Evolutionary conservation across 1,140 invertebrate species (phyloP).

Genomic region (Diorhabda sublineata): DNA sequence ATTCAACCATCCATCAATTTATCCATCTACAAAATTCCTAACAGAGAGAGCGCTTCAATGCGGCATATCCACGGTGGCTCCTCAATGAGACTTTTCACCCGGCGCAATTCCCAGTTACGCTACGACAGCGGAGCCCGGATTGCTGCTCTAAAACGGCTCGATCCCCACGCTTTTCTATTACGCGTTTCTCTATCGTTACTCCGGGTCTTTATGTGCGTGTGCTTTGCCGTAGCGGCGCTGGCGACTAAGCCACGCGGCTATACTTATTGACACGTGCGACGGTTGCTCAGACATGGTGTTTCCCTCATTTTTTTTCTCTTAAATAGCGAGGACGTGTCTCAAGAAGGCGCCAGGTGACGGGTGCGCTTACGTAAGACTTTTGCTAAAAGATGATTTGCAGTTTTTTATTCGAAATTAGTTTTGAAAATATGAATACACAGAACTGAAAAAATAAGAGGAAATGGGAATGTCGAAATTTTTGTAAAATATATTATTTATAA

Average conservation of each 20-base stretch:
- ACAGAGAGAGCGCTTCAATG: slow-evolving; percentile 16
- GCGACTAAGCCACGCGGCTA: background rate
- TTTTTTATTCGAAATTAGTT: too few species aligned
- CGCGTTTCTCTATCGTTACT: background rate
- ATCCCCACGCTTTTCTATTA: background rate
- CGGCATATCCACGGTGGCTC: slow-evolving; percentile 12
- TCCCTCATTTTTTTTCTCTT: too few species aligned
- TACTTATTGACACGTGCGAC: background rate
- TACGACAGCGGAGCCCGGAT: slow-evolving; percentile 21
- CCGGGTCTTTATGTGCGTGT: background rate
- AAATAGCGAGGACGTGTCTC: too few species aligned
- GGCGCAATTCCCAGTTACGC: slow-evolving; percentile 16
- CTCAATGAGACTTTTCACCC: slow-evolving; percentile 7
- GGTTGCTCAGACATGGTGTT: background rate
- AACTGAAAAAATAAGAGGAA: too few species aligned
- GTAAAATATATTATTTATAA: too few species aligned
- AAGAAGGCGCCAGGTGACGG: too few species aligned
- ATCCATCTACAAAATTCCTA: background rate
- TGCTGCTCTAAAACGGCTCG: background rate
- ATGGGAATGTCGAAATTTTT: too few species aligned
- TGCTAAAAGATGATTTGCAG: too few species aligned
- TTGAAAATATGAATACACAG: too few species aligned
- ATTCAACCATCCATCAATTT: too few species aligned
- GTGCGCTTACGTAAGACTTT: too few species aligned
- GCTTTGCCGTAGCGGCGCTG: background rate